Evolutionary conservation across 37 sponge, comb jelly and placozoan species (phyloP).

Genomic region (Hexactinellida sp.): DNA sequence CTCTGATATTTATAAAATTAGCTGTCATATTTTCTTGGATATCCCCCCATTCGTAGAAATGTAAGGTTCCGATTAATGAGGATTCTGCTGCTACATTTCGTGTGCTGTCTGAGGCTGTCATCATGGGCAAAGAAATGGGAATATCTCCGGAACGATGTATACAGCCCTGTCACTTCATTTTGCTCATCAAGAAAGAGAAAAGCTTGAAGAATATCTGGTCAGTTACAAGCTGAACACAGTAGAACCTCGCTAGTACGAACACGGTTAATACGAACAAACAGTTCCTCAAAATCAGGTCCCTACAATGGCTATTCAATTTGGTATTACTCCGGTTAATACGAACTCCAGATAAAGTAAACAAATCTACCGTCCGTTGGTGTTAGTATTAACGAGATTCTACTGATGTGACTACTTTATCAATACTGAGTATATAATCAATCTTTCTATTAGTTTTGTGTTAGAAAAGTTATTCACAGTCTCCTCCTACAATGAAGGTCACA

Average conservation of each 20-base stretch:
- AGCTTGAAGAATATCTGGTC: not conserved
- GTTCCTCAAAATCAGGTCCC: too few species aligned
- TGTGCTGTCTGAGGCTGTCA: not conserved
- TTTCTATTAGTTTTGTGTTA: not conserved
- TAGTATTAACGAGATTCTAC: too few species aligned
- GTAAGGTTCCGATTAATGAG: constrained; percentile 3
- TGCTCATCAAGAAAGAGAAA: not conserved
- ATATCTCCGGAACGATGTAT: not conserved
- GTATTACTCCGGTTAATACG: too few species aligned
- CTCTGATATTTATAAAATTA: not conserved
- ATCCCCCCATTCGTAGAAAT: not conserved
- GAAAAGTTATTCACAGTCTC: not conserved
- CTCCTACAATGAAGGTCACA: not conserved
- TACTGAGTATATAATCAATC: not conserved
- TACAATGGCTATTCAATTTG: too few species aligned
- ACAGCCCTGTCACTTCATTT: not conserved
- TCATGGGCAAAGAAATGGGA: not conserved
- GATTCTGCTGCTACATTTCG: not conserved
- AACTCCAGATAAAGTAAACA: too few species aligned
- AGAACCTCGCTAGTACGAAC: too few species aligned
- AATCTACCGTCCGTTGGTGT: too few species aligned
- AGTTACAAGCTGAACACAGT: too few species aligned
- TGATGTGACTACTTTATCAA: too few species aligned
- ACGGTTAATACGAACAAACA: too few species aligned
- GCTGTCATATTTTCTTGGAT: not conserved